These are phyloP conservation scores for Nesidiocoris tenuis DNA, from an alignment of 2,888 invertebrate genomes.

Conservation along the genomic window DNA sequence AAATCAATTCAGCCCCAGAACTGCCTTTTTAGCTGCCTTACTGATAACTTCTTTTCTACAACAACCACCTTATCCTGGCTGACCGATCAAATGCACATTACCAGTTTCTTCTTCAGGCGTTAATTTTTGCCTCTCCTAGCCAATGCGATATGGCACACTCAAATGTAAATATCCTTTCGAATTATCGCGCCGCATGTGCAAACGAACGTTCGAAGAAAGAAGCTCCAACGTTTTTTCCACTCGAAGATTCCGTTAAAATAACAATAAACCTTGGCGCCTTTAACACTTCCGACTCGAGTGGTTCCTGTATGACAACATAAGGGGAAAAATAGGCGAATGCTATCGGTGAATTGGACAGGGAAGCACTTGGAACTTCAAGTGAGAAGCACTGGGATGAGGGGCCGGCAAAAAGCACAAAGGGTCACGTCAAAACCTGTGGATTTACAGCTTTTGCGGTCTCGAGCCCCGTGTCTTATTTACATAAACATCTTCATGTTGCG, in stretches of 20 bases:
- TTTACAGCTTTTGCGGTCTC: constrained; percentile 42
- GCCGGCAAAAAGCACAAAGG: constrained; percentile 9
- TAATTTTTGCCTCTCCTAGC: no score
- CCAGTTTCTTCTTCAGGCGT: no score
- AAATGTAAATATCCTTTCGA: no score
- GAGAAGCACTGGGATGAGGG: not conserved
- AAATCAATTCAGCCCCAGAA: no score
- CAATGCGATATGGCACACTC: no score
- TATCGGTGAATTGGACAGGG: not conserved
- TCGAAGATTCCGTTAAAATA: constrained; percentile 15
- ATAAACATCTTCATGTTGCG: constrained; percentile 47
- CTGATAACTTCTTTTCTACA: no score
- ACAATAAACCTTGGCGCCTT: constrained; percentile 4
- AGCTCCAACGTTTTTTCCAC: not conserved
- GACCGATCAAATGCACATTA: no score
- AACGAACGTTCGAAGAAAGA: not conserved
- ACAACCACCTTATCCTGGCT: no score
- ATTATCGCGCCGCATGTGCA: not conserved
- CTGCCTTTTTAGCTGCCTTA: no score
- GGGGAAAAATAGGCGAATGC: not conserved
- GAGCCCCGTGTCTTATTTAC: constrained; percentile 46
- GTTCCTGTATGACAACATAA: not conserved
- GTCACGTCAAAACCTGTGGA: constrained; percentile 40
- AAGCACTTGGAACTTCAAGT: not conserved
- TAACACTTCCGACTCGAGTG: constrained; percentile 1